Percentiles rank a stretch among this genome's conserved stretches.
These are phyloP conservation scores for Ceratina japonica DNA, from an alignment of 1,140 invertebrate species.

Conservation along the genomic window DNA sequence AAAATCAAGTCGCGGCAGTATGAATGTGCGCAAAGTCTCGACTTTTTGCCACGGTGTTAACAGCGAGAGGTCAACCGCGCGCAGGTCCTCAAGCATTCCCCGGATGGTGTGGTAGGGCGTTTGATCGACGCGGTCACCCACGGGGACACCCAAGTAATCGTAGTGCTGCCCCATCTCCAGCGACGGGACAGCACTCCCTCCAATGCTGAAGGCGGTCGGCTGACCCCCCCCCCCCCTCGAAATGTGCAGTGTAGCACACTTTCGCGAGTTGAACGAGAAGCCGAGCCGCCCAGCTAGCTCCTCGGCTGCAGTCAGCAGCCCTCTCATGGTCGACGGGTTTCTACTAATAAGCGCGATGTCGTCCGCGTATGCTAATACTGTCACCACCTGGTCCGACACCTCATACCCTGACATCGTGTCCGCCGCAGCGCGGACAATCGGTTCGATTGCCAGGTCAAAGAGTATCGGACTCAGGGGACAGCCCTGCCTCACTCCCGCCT, in stretches of 20 bases:
- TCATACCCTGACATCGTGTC: background rate
- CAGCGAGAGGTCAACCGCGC: background rate
- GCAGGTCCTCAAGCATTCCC: background rate
- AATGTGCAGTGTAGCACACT: background rate
- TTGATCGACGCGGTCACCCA: background rate
- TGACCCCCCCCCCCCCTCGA: background rate
- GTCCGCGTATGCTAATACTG: background rate
- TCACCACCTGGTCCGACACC: background rate
- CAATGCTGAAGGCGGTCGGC: background rate
- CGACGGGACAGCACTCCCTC: background rate
- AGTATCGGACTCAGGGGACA: background rate
- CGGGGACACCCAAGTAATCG: background rate
- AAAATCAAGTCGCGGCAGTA: background rate
- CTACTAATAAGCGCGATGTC: no score
- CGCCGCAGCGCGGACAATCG: background rate
- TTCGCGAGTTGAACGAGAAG: background rate
- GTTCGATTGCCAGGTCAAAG: background rate
- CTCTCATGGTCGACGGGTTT: no score
- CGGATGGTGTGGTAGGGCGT: background rate
- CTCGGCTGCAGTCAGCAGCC: background rate
- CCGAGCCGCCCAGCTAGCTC: background rate
- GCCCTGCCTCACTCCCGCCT: background rate
- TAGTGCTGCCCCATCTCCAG: background rate
- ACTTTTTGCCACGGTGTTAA: background rate
- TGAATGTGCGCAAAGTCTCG: background rate